Evolutionary conservation across 2,888 invertebrate species (phyloP).

Genomic region (Hydropsyche betteni): DNA sequence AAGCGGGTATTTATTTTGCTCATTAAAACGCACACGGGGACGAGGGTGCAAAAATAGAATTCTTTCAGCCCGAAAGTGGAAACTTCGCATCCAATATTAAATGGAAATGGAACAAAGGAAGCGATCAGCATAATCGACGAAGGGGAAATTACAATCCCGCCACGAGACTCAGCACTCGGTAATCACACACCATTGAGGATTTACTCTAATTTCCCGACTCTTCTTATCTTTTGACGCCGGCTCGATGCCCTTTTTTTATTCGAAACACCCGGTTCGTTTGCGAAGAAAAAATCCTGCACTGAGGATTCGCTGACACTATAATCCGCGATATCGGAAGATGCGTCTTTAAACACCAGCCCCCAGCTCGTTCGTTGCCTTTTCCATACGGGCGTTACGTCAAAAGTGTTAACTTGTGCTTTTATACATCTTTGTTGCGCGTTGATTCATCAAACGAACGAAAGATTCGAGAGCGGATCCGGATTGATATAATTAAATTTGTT

Average conservation of each 20-base stretch:
- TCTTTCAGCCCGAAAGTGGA: background rate
- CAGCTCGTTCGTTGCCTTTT: background rate
- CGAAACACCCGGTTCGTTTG: conserved; percentile 43
- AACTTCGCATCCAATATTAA: conserved; percentile 24
- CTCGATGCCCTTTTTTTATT: conserved; percentile 39
- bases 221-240: conserved; percentile 50
- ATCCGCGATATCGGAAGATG: conserved; percentile 50
- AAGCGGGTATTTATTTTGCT: conserved; percentile 34
- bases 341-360: conserved; percentile 49
- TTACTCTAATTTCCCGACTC: conserved; percentile 50
- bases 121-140: conserved; percentile 47
- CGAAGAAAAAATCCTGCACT: conserved; percentile 33
- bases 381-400: conserved; percentile 48
- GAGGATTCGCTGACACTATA: conserved; percentile 45
- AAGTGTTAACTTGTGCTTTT: conserved; percentile 46
- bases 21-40: conserved; percentile 3
- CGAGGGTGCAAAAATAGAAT: no score
- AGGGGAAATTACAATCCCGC: conserved; percentile 46
- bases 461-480: background rate
- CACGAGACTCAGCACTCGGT: conserved; percentile 40
- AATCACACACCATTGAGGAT: conserved; percentile 51
- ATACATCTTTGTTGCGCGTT: background rate
- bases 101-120: conserved; percentile 38
- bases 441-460: conserved; percentile 1
- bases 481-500: conserved; percentile 15